A percentile compares a stretch with the other conserved stretches of the same genome.
Conservation (phyloP, 2,797 vertebrate species). For the Melopsittacus undulatus region DNA sequence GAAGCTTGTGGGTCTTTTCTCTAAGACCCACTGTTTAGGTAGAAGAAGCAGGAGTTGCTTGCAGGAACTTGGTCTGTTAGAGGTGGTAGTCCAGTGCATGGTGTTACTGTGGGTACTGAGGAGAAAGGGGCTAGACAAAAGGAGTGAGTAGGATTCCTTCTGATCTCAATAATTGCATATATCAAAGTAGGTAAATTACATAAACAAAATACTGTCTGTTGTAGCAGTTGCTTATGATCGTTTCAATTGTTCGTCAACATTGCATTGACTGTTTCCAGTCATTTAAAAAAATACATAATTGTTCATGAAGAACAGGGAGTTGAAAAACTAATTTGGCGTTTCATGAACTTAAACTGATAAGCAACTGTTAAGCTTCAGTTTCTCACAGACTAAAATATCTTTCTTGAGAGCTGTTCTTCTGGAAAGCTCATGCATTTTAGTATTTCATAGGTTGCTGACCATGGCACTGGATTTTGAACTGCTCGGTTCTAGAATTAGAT, state of each 20-base stretch:
- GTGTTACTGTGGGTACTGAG: not conserved
- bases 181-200: not conserved
- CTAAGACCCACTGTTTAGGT: not conserved
- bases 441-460: not conserved
- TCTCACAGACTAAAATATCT: not conserved
- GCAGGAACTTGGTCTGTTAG: not conserved
- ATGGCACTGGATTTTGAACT: not conserved
- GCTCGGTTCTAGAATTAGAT: not conserved
- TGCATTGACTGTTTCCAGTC: not conserved
- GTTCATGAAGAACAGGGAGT: not conserved
- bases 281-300: not conserved
- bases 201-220: not conserved
- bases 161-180: not conserved
- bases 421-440: not conserved
- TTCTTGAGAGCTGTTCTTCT: not conserved
- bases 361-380: not conserved
- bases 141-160: not conserved
- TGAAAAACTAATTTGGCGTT: not conserved
- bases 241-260: not conserved
- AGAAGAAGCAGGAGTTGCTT: not conserved
- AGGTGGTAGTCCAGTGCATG: not conserved
- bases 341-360: not conserved
- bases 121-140: not conserved
- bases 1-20: not conserved
- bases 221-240: not conserved